Percentiles rank a stretch among this genome's conserved stretches.
Conservation (phyloP, 2,888 invertebrate genomes). For the Chloromyia formosa region DNA sequence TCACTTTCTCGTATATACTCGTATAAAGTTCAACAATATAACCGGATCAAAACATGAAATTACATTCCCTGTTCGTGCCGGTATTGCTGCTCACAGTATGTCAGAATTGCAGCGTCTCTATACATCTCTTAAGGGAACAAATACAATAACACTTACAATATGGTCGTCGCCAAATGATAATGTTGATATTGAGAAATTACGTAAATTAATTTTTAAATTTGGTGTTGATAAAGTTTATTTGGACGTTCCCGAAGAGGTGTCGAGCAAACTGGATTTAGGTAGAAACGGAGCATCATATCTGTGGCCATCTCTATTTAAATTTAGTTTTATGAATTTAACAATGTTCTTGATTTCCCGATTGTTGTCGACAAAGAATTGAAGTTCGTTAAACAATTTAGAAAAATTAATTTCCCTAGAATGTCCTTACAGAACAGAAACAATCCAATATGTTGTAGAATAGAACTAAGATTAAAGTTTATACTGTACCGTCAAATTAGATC, state of each 20-base stretch:
- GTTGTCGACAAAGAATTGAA: background rate
- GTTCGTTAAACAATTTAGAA: too few relatives aligned
- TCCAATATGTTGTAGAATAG: too few relatives aligned
- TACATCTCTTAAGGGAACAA: conserved; percentile 60
- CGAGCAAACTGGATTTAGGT: conserved; percentile 65
- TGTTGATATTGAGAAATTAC: conserved; percentile 73
- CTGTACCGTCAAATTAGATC: too few relatives aligned
- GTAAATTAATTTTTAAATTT: conserved; percentile 72
- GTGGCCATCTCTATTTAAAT: conserved; percentile 11
- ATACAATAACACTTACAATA: conserved; percentile 73
- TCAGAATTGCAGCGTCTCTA: conserved; percentile 70
- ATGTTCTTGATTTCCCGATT: background rate
- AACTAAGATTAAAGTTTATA: too few relatives aligned
- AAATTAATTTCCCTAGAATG: too few relatives aligned
- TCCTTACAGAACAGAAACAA: too few relatives aligned
- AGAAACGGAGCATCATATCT: background rate
- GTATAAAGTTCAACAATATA: conserved; percentile 30
- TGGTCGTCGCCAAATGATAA: conserved; percentile 78
- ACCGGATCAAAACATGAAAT: conserved; percentile 70
- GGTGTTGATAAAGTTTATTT: conserved; percentile 77
- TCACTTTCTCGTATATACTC: too few relatives aligned
- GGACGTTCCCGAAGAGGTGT: conserved; percentile 76
- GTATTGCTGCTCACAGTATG: conserved; percentile 73
- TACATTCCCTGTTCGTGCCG: conserved; percentile 83
- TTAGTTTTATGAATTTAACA: conserved; percentile 23